Percentiles rank a stretch among this genome's conserved stretches.
Conservation (phyloP, 2,888 invertebrate genomes). For the Monopis laevigella region DNA sequence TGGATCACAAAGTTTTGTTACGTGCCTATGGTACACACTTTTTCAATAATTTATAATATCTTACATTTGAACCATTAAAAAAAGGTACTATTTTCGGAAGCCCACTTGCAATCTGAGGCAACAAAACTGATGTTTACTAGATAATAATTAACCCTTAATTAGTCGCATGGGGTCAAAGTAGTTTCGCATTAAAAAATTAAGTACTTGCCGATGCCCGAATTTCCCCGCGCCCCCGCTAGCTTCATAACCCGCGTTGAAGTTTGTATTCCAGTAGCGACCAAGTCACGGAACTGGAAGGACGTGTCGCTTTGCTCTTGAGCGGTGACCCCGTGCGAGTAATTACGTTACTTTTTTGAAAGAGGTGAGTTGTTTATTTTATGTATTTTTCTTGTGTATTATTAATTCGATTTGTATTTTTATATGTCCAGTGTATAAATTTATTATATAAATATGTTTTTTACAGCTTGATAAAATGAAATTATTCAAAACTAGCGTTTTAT, state of each 20-base stretch:
- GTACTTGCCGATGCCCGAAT: too few species aligned
- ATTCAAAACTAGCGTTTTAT: slow-evolving; percentile 9
- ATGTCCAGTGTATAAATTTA: slow-evolving; percentile 1
- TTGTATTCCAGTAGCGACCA: slow-evolving; percentile 15
- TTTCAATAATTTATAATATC: too few species aligned
- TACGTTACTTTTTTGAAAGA: slow-evolving; percentile 17
- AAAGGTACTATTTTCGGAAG: too few species aligned
- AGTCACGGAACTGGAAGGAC: slow-evolving; percentile 14
- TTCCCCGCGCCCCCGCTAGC: slow-evolving; percentile 16
- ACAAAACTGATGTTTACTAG: too few species aligned
- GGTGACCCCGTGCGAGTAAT: slow-evolving; percentile 19
- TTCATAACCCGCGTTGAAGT: slow-evolving; percentile 15
- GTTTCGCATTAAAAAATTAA: too few species aligned
- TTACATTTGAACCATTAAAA: too few species aligned
- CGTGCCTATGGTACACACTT: too few species aligned
- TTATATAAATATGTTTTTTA: slow-evolving; percentile 6
- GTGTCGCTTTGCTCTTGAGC: slow-evolving; percentile 18
- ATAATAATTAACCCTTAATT: too few species aligned
- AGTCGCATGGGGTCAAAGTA: too few species aligned
- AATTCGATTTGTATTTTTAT: slow-evolving; percentile 3
- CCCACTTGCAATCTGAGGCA: too few species aligned
- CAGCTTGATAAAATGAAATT: slow-evolving; percentile 8
- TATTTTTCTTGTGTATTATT: slow-evolving; percentile 13
- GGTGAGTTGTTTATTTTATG: slow-evolving; percentile 16
- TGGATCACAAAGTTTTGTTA: too few species aligned